These are phyloP conservation scores for Dynastes tityus DNA, from an alignment of 2,888 invertebrate species.

Conservation along the genomic window DNA sequence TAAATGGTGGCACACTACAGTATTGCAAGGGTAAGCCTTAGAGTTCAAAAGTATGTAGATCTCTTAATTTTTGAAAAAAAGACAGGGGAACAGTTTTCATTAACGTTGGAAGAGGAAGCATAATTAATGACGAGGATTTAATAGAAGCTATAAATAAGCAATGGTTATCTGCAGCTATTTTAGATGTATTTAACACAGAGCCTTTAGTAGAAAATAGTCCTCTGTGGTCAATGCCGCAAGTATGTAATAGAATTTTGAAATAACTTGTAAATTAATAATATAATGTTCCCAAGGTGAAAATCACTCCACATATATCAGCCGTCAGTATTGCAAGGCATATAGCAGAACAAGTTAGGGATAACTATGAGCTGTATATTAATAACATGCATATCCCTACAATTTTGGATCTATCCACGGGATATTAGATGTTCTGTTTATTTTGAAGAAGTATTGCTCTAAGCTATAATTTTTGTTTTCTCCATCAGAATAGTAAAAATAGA, in stretches of 20 bases:
- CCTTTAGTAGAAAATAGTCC: constrained; percentile 71
- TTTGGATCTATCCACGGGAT: constrained; percentile 68
- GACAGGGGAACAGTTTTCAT: constrained; percentile 71
- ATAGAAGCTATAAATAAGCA: constrained; percentile 71
- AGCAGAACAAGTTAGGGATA: constrained; percentile 70
- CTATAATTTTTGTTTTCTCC: background rate
- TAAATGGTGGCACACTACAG: constrained; percentile 71
- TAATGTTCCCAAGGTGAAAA: constrained; percentile 65
- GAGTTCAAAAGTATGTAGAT: constrained; percentile 8
- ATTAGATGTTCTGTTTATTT: constrained; percentile 62
- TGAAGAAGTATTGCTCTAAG: constrained; percentile 59
- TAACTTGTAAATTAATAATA: background rate
- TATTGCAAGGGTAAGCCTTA: constrained; percentile 67
- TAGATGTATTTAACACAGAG: constrained; percentile 73
- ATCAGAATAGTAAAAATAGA: background rate
- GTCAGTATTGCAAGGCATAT: constrained; percentile 68
- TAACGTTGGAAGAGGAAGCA: constrained; percentile 75
- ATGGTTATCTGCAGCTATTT: constrained; percentile 74
- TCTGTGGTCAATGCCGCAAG: constrained; percentile 72
- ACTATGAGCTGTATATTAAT: constrained; percentile 67
- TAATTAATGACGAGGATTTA: constrained; percentile 72
- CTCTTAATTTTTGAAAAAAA: constrained; percentile 41
- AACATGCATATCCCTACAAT: constrained; percentile 66
- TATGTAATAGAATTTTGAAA: constrained; percentile 58
- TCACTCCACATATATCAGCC: constrained; percentile 71